phyloP scores from a whole-genome alignment of 2,888 invertebrate genomes.

The Netelia fuscicornis region DNA sequence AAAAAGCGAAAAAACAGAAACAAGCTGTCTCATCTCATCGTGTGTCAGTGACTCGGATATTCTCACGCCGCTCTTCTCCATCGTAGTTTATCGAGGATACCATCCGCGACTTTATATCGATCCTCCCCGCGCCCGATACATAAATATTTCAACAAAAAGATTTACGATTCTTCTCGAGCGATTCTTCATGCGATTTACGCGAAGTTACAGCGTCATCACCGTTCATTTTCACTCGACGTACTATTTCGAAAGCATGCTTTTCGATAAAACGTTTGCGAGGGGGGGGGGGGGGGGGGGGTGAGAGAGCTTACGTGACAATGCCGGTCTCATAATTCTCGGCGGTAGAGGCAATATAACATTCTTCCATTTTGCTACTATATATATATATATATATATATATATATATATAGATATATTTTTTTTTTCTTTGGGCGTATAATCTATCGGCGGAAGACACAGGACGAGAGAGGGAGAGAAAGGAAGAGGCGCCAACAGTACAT shows the following conservation, averaged over 20 bases:
- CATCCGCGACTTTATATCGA: conserved; percentile 26
- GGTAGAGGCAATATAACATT: conserved; percentile 38
- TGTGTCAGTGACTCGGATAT: background rate
- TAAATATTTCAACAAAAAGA: conserved; percentile 43
- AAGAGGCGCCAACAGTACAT: conserved; percentile 11
- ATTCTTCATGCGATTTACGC: conserved; percentile 51
- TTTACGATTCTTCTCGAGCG: conserved; percentile 18
- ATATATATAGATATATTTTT: background rate
- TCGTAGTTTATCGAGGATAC: background rate
- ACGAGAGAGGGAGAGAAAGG: background rate
- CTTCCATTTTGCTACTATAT: background rate
- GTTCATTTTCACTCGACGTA: conserved; percentile 39
- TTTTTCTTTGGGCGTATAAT: conserved; percentile 21
- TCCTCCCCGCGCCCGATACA: background rate
- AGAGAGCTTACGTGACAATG: conserved; percentile 47
- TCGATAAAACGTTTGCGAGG: conserved; percentile 29
- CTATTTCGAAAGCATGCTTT: conserved; percentile 37
- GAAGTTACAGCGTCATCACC: conserved; percentile 38
- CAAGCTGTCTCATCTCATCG: background rate
- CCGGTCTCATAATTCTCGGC: conserved; percentile 47
- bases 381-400: background rate
- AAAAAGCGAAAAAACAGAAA: background rate
- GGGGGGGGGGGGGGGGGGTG: background rate
- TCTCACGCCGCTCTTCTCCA: background rate
- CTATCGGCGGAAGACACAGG: conserved; percentile 34